Base-by-base conservation (phyloP, 2,797 vertebrate species). In the Trachurus trachurus region DNA sequence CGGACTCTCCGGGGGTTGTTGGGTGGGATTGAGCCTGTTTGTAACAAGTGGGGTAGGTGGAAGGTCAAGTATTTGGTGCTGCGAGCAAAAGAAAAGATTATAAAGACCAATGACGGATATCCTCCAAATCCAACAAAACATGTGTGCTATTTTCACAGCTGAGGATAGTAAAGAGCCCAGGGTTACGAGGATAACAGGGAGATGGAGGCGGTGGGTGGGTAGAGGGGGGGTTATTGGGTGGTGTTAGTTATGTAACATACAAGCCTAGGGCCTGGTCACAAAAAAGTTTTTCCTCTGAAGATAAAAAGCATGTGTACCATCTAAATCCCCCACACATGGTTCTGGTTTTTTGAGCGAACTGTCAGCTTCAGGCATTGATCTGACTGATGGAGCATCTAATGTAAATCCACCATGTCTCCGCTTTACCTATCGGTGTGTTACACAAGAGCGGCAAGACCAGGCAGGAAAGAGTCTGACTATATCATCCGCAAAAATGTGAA, bases 241-340 rank as follows among this genome's bases (percentile, higher is more conserved):
- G 64, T 70, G 54, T 44, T 10, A 73, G 85, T 94, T 93, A 88
- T 91, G 90, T 89, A 94, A 95, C 84, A 12, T 53, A 64, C 22
- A 8, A 83, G 78, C 85, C 71, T 66, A 75, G 13, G 75, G 84
- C 81, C 69, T 29, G 56, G 71, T 83, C 75, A 26, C 34, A 81
- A 79, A 84, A 78, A 44, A 26, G 63, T 76, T 73, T 73, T 82
- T 83, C 66, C 77, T 81, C 65, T 59, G 57, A 81, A 84, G 88
- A 92, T 93, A 39, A 81, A 88, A 89, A 87, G 66, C 85, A 88
- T 87, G 80, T 88, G 84, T 77, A 71, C 66, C 71, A 75, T 88
- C 69, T 78, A 86, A 94, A 94, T 95, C 93, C 87, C 56, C 37
- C 66, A 87, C 95, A 95, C 89, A 93, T 94, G 92, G 89, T 83